Evolutionary conservation across 2,888 invertebrate genomes (phyloP), one percentile per base, ranked within the genome.

Genomic region (Trichopria drosophilae): DNA sequence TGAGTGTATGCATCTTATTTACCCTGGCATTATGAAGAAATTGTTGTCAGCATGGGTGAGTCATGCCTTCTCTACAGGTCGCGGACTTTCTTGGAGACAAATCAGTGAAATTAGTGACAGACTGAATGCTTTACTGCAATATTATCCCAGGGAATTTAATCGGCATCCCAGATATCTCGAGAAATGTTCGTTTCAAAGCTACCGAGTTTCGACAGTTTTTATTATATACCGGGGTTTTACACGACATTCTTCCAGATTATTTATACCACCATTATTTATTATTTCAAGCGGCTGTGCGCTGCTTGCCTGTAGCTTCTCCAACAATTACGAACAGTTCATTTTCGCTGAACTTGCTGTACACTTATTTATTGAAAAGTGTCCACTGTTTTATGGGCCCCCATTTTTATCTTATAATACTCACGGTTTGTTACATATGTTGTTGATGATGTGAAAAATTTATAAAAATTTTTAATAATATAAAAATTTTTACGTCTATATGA

Each of bases 161-260:
- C 58, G 65, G 26, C 26, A 20, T 36, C 63, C 63, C 10, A 39
- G 60, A 32, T 18, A 42, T 13, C 34, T 65, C 12, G 29, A 49
- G 22, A 47, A 57, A 20, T 57, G 49, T 20, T 23, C 15, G 41
- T 10, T 65, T 54, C 22, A 64, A 65, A 45, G 62, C 61, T 1
- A 65, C 66, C 15, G 63, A 68, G 48, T 57, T 63, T 10, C 50
- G 65, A 23, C 58, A 59, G 36, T 54, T 66, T 13, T 43, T 64
- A n/a, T 35, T 65, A 18, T 66, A 66, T 36, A 54, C 62, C 15
- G 67, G 66, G 20, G 50, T 65, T 13, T 51, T 67, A n/a, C 35
- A 51, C 39, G 53, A 48, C 26, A 41, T 59, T 40, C 36, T 65
- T 16, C 40, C 50, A 15, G 34, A 48, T 13, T 28, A 51, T 4